Evolutionary conservation across 2,888 invertebrate genomes (phyloP), one percentile per base, ranked within the genome.

Genomic region (Megaustenia siamemsis): DNA sequence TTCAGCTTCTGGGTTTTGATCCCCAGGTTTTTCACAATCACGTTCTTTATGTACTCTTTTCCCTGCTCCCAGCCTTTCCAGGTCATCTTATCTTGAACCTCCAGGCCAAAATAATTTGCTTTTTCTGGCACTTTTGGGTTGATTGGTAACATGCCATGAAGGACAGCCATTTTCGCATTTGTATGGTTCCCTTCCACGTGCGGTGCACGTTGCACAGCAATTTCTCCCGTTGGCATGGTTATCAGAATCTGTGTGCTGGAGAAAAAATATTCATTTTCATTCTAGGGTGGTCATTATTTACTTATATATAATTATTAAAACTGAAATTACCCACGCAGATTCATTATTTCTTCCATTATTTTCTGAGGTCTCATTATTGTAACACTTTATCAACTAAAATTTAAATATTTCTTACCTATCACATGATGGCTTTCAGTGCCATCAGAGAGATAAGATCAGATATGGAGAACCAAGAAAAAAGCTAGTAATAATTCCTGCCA

Each of bases 51-150:
- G 87, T 93, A 94, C 85, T 94, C 93, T 85, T 90, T 88, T 10
- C 94, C 94, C 24, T 93, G 93, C 78, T 93, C 92, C 94, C 94
- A 94, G 56, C 92, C 92, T 80, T 92, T 92, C 92, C 92, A 94
- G 6, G 90, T 89, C 40, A 94, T 86, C 69, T 90, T 88, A 18
- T 90, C 87, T 0, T 87, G 88, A 3, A 93, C 93, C 87, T 94
- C 94, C 76, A 94, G 90, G 24, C 94, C 94, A 84, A 88, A 87
- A 38, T 88, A 69, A 43, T 78, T 80, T 35, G 45, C 73, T 40
- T 87, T 86, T 38, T 87, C 86, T n/a, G 69, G 1, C 12, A 63
- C 15, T 24, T 49, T 10, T 0, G 69, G 56, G 43, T 86, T 82
- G 10, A 82, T 56, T 0, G 86, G 86, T 1, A 85, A 82, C 63